Conservation (phyloP, 2,888 invertebrate genomes). For the Cetonia aurata region DNA sequence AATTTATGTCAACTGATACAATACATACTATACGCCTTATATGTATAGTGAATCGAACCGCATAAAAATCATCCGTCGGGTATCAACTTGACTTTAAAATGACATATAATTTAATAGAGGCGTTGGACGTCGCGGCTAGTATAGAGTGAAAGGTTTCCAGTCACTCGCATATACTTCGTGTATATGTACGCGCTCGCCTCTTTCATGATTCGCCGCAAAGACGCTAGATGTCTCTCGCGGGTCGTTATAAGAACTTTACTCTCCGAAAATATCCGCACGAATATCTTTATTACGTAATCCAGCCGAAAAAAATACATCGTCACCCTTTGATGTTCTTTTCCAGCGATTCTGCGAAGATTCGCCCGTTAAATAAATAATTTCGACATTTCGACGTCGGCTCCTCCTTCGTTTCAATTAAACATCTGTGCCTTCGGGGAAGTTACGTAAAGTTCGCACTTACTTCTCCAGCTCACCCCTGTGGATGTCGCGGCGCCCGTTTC, state of each 20-base stretch:
- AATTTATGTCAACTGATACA: conserved; percentile 23
- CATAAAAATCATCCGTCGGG: conserved; percentile 1
- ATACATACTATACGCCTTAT: conserved; percentile 5
- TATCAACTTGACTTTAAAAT: conserved; percentile 7
- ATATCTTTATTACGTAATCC: too few species aligned
- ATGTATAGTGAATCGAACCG: conserved; percentile 18
- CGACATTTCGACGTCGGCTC: neutral
- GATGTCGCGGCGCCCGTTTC: neutral
- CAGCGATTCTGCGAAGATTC: too few species aligned
- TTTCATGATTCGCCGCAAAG: neutral
- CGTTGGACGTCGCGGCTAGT: neutral
- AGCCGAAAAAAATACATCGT: too few species aligned
- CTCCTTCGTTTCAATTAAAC: conserved; percentile 33
- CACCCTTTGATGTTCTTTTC: too few species aligned
- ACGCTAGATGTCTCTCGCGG: neutral
- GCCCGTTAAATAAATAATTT: conserved; percentile 17
- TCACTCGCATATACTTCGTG: too few species aligned
- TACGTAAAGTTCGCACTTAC: conserved; percentile 8
- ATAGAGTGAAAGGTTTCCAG: too few species aligned
- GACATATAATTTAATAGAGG: conserved; percentile 10
- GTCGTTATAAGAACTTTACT: conserved; percentile 9
- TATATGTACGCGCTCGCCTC: neutral
- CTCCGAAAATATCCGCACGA: neutral
- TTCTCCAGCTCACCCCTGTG: conserved; percentile 6
- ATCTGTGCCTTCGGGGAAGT: conserved; percentile 15